Base-by-base conservation (phyloP, 2,797 vertebrate genomes). In the Platyrinchus mystaceus region DNA sequence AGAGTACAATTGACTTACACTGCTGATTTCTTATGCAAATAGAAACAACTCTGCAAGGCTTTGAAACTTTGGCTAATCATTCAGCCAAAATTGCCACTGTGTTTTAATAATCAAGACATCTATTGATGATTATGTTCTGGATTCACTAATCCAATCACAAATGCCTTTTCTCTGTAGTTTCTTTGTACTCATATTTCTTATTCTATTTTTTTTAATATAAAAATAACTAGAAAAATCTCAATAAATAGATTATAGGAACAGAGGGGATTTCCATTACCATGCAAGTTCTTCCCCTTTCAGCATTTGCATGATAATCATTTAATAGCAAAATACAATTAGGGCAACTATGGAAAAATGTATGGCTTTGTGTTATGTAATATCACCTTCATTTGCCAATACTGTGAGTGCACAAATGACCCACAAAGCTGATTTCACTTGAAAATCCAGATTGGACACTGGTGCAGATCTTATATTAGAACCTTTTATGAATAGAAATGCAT, bases 31-130 rank as follows among this genome's bases (percentile, higher is more conserved):
- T 94, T 87, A 81, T 67, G 66, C 66, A 93, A 95, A 93, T 90
- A 85, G 52, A 81, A 92, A 69, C 53, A 92, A 52, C 27, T 93
- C 62, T 78, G 36, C 55, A 86, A 92, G 83, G 55, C 87, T 93
- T 85, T 94, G 73, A 89, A 91, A 84, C 39, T 93, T 93, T 39
- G 62, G 46, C 59, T 93, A 90, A 92, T 95, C 73, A 88, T 92
- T 95, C 87, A 88, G 30, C 30, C 26, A 64, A 81, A 94, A 95
- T 90, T 91, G 59, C 70, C 69, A 49, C 36, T 87, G 36, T 84
- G 20, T 91, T 94, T 96, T 91, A 93, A 97, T 96, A 94, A 88
- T 79, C 91, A 93, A 82, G 76, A 88, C 85, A 68, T 81, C 79
- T 91, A 94, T 91, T 93, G 73, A 94, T 91, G 55, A 66, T 79